Base-by-base conservation (phyloP, 2,888 invertebrate genomes). In the Cheiracanthium punctorium region DNA sequence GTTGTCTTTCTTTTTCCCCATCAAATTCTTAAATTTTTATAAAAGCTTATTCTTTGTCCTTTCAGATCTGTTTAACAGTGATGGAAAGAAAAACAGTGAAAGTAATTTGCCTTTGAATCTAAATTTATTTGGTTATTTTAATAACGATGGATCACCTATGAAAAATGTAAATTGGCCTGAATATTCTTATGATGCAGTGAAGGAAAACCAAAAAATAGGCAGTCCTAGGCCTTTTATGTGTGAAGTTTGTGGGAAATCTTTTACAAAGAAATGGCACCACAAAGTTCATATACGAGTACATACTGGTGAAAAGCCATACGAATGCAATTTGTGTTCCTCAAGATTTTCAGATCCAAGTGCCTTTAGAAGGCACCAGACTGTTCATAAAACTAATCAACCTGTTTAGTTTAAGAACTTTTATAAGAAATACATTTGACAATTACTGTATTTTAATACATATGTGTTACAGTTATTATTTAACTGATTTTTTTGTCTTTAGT, bases 161-260 rank as follows among this genome's bases (percentile, higher is more conserved):
- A 58, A 24, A 52, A 74, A 30, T 69, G 41, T 65, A 33, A 52
- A 67, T 28, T 81, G 73, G 14, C 58, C 41, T 37, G 14, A 69
- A n/a, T 84, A 69, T 30, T 20, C 84, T n/a, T 84, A 77, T 24
- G 69, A 33, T 30, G 48, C 82, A 32, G 17, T 24, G n/a, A 69
- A 29, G 14, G 32, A 41, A 14, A 28, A 73, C 30, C 84, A 84
- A 32, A 72, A 72, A 24, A 77, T 67, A n/a, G 43, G 14, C 82
- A 97, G 97, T 0, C 97, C 97, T 91, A 95, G 97, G 90, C 97
- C 97, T 0, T 97, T 97, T 92, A 95, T 96, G 90, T 97, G 97
- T 92, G 95, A 95, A 76, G 96, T 96, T 91, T 97, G 97, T 92
- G 96, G 97, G 89, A 94, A 97, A 1, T 96, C 96, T 91, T 97